Conservation (phyloP, 2,888 invertebrate genomes). For the Cataglyphis rosenhaueri region DNA sequence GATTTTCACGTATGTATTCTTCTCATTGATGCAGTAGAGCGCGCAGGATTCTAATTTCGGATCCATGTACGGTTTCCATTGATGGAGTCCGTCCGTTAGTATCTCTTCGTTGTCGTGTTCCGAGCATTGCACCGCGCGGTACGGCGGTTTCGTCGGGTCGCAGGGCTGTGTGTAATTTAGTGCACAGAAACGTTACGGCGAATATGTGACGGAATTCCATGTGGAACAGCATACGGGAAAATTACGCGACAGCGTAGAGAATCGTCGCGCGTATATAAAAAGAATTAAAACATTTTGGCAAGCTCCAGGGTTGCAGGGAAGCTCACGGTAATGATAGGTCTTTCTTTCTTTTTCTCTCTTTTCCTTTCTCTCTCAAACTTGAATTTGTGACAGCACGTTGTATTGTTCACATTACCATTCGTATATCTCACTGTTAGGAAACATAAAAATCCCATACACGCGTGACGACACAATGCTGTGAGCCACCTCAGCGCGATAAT, state of each 20-base stretch:
- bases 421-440: constrained; percentile 9
- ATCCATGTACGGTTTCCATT: constrained; percentile 89
- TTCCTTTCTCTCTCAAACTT: constrained; percentile 14
- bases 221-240: constrained; percentile 27
- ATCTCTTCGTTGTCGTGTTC: constrained; percentile 88
- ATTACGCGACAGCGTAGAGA: constrained; percentile 36
- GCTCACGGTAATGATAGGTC: constrained; percentile 23
- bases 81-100: constrained; percentile 77
- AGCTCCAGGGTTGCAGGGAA: constrained; percentile 14
- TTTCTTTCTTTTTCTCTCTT: neutral
- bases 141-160: constrained; percentile 89
- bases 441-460: constrained; percentile 28
- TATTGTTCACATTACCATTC: constrained; percentile 1
- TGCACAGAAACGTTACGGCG: constrained; percentile 20
- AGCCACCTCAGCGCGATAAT: neutral
- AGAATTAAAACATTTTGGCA: constrained; percentile 42
- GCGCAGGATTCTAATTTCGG: constrained; percentile 90
- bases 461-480: neutral
- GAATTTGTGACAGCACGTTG: constrained; percentile 13
- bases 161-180: constrained; percentile 85
- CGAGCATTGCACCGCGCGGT: constrained; percentile 92
- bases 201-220: constrained; percentile 32
- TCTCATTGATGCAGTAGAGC: constrained; percentile 92
- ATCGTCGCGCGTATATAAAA: constrained; percentile 38
- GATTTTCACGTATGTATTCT: constrained; percentile 91